These are phyloP conservation scores for Heliconius aoede DNA, from an alignment of 2,888 invertebrate species.

Conservation along the genomic window DNA sequence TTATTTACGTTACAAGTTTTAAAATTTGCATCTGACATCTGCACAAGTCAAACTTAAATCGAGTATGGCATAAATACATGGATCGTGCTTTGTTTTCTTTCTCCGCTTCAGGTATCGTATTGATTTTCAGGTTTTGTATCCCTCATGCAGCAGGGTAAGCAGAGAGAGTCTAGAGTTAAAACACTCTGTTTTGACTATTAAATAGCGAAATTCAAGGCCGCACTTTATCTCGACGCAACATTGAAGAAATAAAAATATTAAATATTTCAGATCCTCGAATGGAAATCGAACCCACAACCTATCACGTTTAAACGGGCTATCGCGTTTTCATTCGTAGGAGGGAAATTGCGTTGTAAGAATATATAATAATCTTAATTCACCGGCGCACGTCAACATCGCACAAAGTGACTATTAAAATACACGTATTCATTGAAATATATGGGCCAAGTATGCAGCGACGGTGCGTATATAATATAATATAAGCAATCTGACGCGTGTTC, in stretches of 20 bases:
- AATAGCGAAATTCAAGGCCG: no score
- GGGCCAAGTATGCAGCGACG: conserved; percentile 68
- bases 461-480: conserved; percentile 55
- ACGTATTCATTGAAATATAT: conserved; percentile 55
- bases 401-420: conserved; percentile 40
- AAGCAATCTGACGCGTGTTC: conserved; percentile 67
- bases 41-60: conserved; percentile 47
- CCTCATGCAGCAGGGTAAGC: no score
- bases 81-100: no score
- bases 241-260: no score
- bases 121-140: no score
- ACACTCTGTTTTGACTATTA: no score
- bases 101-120: no score
- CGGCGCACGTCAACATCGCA: conserved; percentile 28
- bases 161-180: no score
- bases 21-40: not conserved
- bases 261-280: no score
- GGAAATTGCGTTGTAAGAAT: conserved; percentile 17
- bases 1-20: not conserved
- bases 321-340: conserved; percentile 17
- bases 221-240: no score
- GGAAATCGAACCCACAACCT: no score
- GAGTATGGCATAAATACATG: conserved; percentile 58
- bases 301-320: no score
- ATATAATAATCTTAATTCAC: conserved; percentile 12